Base-by-base conservation (phyloP, 2,888 invertebrate genomes). In the Luperina testacea region DNA sequence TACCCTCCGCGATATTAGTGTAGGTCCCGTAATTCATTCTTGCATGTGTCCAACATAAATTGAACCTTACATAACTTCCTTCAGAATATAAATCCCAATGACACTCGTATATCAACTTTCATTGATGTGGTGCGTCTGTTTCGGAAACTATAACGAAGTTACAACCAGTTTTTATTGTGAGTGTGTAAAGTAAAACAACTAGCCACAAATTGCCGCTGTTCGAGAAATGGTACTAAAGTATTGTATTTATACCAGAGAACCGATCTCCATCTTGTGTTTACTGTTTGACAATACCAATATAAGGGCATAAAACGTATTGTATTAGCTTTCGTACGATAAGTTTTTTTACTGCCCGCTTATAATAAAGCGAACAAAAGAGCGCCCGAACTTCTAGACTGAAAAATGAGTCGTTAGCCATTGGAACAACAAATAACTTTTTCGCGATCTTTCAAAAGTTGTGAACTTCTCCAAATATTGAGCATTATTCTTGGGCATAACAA, bases 121-220 rank as follows among this genome's bases (percentile, higher is more conserved):
- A 78, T 38, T 91, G 91, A 92, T 61, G 78, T 88, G 83, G 73
- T 82, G 76, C 86, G 80, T 87, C 87, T 88, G 88, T 91, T 90
- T 89, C 87, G 87, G 82, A 89, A 91, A 91, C 92, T 91, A 89
- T 91, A 90, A 87, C 87, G 86, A 89, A 88, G 90, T 91, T 89
- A 92, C 92, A 90, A 90, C 90, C 89, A 91, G 89, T 92, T 94
- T 93, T 94, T 94, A 94, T 93, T 92, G 90, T 92, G 77, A 88
- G 17, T 83, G 88, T 90, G 90, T 94, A 92, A 92, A 94, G 88
- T 90, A 91, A 92, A 92, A 91, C 92, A 92, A 91, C 90, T 91
- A 92, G 89, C 91, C 89, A 89, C 91, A 92, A 93, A 94, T 94
- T 92, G 92, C 90, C 84, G 81, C 80, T 83, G 90, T 89, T 88